Conservation (phyloP, 2,113 vertebrate species). For the Cranoglanis bouderius region DNA sequence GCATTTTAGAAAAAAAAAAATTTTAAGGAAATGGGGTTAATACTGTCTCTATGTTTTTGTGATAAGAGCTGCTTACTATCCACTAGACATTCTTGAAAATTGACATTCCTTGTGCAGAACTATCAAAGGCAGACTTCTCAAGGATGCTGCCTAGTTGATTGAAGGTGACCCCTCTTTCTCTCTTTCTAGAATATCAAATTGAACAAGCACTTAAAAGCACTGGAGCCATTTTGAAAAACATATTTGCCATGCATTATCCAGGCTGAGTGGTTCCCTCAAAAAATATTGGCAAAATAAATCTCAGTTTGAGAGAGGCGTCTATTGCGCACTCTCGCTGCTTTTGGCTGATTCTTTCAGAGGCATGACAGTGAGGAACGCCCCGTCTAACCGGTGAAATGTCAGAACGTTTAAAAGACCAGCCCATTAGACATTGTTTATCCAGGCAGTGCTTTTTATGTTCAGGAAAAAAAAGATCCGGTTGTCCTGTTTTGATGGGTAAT, state of each 20-base stretch:
- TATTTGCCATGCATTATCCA: slow-evolving; percentile 26
- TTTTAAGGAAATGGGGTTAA: too few relatives aligned
- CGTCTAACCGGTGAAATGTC: slow-evolving; percentile 22
- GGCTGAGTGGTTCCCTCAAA: slow-evolving; percentile 26
- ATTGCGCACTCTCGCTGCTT: slow-evolving; percentile 6
- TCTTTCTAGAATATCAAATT: slow-evolving; percentile 3
- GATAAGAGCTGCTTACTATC: background rate
- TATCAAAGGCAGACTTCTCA: background rate
- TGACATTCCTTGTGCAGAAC: background rate
- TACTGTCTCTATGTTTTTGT: background rate
- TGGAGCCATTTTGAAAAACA: slow-evolving; percentile 17
- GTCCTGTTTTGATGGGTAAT: background rate
- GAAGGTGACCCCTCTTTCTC: slow-evolving; percentile 14
- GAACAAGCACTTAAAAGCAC: slow-evolving; percentile 19
- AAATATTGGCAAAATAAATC: slow-evolving; percentile 21
- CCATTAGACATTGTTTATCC: background rate
- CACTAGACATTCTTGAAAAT: background rate
- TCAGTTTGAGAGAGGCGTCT: slow-evolving; percentile 9
- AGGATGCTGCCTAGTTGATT: background rate
- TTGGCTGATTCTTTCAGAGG: slow-evolving; percentile 3
- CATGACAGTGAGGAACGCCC: slow-evolving; percentile 3
- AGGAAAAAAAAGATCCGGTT: background rate
- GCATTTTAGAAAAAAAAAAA: too few relatives aligned
- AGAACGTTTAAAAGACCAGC: slow-evolving; percentile 30
- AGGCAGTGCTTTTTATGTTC: background rate